Base-by-base conservation (phyloP, 2,113 vertebrate genomes). In the Perca fluviatilis region DNA sequence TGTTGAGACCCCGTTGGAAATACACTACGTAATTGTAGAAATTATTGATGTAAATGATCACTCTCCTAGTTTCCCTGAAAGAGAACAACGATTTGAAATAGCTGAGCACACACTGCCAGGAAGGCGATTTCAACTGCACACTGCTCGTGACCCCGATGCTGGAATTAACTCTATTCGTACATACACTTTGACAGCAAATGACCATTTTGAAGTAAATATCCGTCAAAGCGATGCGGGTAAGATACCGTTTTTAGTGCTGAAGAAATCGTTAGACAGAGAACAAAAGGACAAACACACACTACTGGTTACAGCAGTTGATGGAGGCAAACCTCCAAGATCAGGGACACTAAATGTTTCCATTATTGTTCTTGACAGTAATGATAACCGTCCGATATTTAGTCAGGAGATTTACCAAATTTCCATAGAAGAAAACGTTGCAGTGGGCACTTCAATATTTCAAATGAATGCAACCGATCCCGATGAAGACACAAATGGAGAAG, bases 11-110 rank as follows among this genome's bases (percentile, higher is more conserved):
- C 94, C 94, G 0, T 57, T 94, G 27, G 91, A 94, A 79, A 92
- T 95, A 16, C 93, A 95, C 10, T 90, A 93, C 21, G 86, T 94
- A 10, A 53, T 77, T 3, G 80, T 95, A 1, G 92, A 94, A 80
- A 85, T 95, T 15, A 82, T 51, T 1, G 94, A 95, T 72, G 82
- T 94, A 4, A 95, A 95, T 77, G 94, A 95, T n/a, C 83, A 94
- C 51, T 65, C 89, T 2, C 93, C 93, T 0, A 57, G 0, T 58
- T 94, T 95, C 14, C 69, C 74, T 0, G 91, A 91, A 33, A 91
- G 23, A 9, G 51, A 91, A 8, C 89, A 89, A 56, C 60, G 0
- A 6, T 79, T 95, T 58, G 85, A 95, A 62, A 91, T 94, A 21
- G 15, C 1, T 0, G 93, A 95, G 36, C 88, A 89, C 0, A 84